These are phyloP conservation scores for Pheosia gnoma DNA, from an alignment of 2,888 invertebrate species.

Conservation along the genomic window DNA sequence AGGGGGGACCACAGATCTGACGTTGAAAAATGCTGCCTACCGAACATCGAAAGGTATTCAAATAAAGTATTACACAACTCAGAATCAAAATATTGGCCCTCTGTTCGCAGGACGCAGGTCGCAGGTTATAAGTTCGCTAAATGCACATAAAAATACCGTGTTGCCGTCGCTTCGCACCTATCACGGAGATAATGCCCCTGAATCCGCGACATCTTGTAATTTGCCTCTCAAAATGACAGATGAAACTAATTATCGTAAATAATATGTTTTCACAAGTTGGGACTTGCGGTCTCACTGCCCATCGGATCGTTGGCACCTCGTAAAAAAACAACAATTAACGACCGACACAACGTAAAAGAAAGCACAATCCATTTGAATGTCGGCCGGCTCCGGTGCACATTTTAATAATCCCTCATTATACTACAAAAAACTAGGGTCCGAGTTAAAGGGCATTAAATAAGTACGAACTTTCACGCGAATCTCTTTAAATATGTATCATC, in stretches of 20 bases:
- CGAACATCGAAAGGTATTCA: too few species aligned
- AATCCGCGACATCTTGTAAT: too few species aligned
- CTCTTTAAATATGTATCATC: slow-evolving; percentile 18
- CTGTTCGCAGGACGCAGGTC: too few species aligned
- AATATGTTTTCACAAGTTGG: neutral
- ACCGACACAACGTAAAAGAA: slow-evolving; percentile 15
- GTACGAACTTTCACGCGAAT: slow-evolving; percentile 17
- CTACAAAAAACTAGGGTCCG: slow-evolving; percentile 15
- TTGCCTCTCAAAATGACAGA: neutral
- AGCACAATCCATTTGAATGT: slow-evolving; percentile 14
- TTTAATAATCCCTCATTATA: slow-evolving; percentile 27
- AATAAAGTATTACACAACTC: too few species aligned
- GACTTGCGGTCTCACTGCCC: neutral
- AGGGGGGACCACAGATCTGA: too few species aligned
- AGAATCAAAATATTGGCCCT: too few species aligned
- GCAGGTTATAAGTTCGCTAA: too few species aligned
- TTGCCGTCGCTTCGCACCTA: too few species aligned
- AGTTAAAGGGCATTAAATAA: slow-evolving; percentile 19
- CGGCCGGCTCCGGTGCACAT: slow-evolving; percentile 10
- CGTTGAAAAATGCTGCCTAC: too few species aligned
- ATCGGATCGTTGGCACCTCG: neutral
- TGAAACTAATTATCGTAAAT: neutral
- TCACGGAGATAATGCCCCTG: too few species aligned
- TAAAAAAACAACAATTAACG: slow-evolving; percentile 14
- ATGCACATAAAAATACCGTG: too few species aligned